Evolutionary conservation across 1,140 invertebrate genomes (phyloP).

Genomic region (Calephelis virginiensis): DNA sequence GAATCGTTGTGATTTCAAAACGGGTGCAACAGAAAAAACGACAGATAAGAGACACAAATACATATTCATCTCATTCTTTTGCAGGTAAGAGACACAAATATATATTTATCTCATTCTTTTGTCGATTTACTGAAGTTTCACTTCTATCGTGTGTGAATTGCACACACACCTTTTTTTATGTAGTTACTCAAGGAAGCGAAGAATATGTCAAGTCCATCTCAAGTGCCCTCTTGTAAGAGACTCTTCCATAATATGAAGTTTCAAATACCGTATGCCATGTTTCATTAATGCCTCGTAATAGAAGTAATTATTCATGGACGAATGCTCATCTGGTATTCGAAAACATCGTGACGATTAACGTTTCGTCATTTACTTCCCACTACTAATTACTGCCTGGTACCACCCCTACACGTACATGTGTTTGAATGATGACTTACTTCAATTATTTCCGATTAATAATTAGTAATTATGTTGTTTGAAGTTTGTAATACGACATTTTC

Average conservation of each 20-base stretch:
- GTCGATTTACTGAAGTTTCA: too few relatives aligned
- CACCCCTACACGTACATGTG: not conserved
- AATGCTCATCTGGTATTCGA: constrained; percentile 12
- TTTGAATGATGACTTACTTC: not conserved
- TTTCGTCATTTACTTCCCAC: constrained; percentile 19
- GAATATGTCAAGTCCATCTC: too few relatives aligned
- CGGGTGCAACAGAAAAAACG: too few relatives aligned
- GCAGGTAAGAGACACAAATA: too few relatives aligned
- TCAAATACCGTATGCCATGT: constrained; percentile 4
- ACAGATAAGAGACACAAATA: too few relatives aligned
- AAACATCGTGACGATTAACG: constrained; percentile 8
- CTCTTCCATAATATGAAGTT: not conserved
- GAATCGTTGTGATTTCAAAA: too few relatives aligned
- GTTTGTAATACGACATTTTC: too few relatives aligned
- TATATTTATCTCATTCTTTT: too few relatives aligned
- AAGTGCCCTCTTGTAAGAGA: not conserved
- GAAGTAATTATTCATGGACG: constrained; percentile 17
- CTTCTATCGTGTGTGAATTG: too few relatives aligned
- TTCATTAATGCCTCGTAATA: constrained; percentile 4
- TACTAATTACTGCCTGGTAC: constrained; percentile 8
- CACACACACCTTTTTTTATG: too few relatives aligned
- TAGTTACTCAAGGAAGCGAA: too few relatives aligned
- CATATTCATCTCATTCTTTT: too few relatives aligned
- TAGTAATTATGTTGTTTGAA: not conserved
- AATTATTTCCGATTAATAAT: constrained; percentile 5